phyloP scores from a whole-genome alignment of 1,140 invertebrate species.

The Geopemphigus sp. region DNA sequence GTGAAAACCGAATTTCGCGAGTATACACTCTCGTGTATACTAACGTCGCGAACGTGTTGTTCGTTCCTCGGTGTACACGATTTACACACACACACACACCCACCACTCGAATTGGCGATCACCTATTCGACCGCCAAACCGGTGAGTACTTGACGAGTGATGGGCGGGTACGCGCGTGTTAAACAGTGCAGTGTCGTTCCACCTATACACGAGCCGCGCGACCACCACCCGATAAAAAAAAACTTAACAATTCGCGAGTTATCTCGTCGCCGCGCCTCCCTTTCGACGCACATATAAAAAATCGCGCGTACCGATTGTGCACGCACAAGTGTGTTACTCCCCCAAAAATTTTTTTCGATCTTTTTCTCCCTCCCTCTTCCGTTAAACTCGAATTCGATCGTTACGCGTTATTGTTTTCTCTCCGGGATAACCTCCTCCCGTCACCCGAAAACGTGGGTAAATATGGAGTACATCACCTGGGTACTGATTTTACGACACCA shows the following conservation, averaged over 20 bases:
- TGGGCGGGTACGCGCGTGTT: too few relatives aligned
- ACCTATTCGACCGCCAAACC: too few relatives aligned
- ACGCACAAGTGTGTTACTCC: background rate
- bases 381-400: background rate
- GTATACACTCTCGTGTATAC: too few relatives aligned
- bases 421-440: constrained; percentile 26
- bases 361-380: background rate
- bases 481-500: constrained; percentile 44
- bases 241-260: constrained; percentile 41
- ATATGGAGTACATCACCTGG: constrained; percentile 33
- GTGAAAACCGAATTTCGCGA: too few relatives aligned
- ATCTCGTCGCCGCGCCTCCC: constrained; percentile 19
- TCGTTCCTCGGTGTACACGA: background rate
- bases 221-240: constrained; percentile 27
- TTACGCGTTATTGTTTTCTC: constrained; percentile 40
- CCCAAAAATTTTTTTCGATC: background rate
- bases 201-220: background rate
- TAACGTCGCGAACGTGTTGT: background rate
- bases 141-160: background rate
- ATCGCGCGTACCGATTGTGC: background rate
- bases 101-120: constrained; percentile 29
- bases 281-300: background rate
- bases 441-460: background rate
- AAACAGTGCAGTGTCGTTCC: too few relatives aligned
- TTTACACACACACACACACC: too few relatives aligned